Base-by-base conservation (phyloP, 2,797 vertebrate species). In the Rhyacichthys aspro region DNA sequence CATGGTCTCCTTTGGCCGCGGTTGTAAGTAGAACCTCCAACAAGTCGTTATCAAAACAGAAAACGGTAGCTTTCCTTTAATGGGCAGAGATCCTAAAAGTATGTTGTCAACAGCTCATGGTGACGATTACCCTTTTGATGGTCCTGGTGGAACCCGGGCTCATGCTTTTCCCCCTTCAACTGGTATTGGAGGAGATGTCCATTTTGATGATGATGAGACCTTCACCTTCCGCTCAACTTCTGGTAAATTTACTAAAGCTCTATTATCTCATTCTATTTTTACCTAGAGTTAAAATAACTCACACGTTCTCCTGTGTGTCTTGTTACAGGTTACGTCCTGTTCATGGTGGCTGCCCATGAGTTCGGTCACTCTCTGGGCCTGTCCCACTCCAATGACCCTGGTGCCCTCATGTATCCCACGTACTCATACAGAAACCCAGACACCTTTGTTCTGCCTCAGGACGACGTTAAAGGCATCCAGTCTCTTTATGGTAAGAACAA, bases 161-260 rank as follows among this genome's bases (percentile, higher is more conserved):
- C 96, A 98, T 3, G 96, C 96, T 0, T 97, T 89, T 6, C 11
- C 49, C 6, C 96, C 96, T 0, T 81, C 80, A 7, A 0, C 1
- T 0, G 89, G 86, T 3, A 10, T 91, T 0, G 94, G 96, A 44
- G 96, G 96, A 71, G 96, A 98, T 33, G 90, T 92, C 48, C 96
- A 98, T 74, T 98, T 98, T 60, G 96, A 98, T 17, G 90, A 96
- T 0, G 94, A 93, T 16, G 96, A 98, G 76, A 62, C 0, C 4
- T 98, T 96, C 90, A 94, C 93, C 0, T 88, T 90, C 0, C 9
- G 5, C 1, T 67, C 83, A 16, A 15, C 0, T 53, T 72, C 45
- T 55, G 94, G 91, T 90, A n/a, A 58, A 72, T 67, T 8, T 58
- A 23, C 23, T 32, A 5, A 3, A 18, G 8, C n/a, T n/a, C n/a